phyloP scores from a whole-genome alignment of 2,888 invertebrate species.

The Parnassius apollo region DNA sequence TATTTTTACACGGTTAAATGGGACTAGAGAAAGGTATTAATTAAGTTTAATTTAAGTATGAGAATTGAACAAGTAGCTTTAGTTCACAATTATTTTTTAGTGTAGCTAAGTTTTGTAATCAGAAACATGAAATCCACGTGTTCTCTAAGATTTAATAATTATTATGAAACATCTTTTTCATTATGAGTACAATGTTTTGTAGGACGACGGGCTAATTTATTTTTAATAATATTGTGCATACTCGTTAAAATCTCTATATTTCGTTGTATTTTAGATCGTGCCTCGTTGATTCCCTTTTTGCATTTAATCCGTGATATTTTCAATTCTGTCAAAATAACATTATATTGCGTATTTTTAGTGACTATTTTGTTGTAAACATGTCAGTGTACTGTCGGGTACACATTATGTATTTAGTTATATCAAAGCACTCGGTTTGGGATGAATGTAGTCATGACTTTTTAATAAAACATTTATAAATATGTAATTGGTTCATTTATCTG shows the following conservation, averaged over 20 bases:
- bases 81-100: constrained; percentile 35
- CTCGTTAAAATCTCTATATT: too few relatives aligned
- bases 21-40: constrained; percentile 40
- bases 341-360: not conserved
- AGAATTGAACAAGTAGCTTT: constrained; percentile 54
- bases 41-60: constrained; percentile 46
- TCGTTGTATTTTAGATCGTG: too few relatives aligned
- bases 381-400: constrained; percentile 37
- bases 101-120: constrained; percentile 16
- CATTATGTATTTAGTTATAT: constrained; percentile 48
- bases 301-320: not conserved
- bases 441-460: constrained; percentile 71
- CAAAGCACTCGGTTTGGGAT: constrained; percentile 77
- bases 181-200: too few relatives aligned
- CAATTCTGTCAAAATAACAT: not conserved
- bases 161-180: not conserved
- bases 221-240: too few relatives aligned
- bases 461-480: constrained; percentile 62
- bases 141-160: not conserved
- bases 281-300: not conserved
- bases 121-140: constrained; percentile 1
- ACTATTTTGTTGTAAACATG: not conserved
- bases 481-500: constrained; percentile 33
- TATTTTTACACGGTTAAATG: constrained; percentile 23
- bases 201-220: too few relatives aligned